A percentile compares a stretch with the other conserved stretches of the same genome.
These are phyloP conservation scores for Drosophila cardini DNA, from an alignment of 1,140 invertebrate genomes.

Conservation along the genomic window DNA sequence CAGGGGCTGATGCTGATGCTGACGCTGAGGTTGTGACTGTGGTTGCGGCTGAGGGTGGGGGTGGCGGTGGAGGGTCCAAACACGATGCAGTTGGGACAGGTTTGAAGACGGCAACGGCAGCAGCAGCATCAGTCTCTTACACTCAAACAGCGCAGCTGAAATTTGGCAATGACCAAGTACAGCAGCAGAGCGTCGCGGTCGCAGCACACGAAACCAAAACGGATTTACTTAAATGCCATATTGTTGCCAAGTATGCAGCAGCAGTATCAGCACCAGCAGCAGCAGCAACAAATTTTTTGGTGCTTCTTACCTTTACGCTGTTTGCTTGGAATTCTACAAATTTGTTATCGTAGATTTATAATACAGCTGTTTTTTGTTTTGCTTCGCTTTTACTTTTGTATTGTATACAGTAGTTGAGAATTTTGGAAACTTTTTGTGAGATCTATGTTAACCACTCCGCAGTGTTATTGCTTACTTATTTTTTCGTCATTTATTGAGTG, in stretches of 20 bases:
- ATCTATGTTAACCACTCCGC: conserved; percentile 22
- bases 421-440: conserved; percentile 20
- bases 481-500: conserved; percentile 44
- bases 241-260: conserved; percentile 63
- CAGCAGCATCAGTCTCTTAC: conserved; percentile 21
- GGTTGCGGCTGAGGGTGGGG: conserved; percentile 30
- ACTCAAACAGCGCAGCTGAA: conserved; percentile 44
- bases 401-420: conserved; percentile 3
- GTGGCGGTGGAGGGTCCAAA: conserved; percentile 46
- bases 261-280: conserved; percentile 24
- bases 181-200: conserved; percentile 39
- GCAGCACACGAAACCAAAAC: conserved; percentile 50
- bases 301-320: conserved; percentile 36
- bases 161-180: conserved; percentile 77
- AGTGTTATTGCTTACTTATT: conserved; percentile 16
- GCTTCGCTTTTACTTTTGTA: background rate
- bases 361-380: conserved; percentile 39
- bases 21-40: conserved; percentile 4
- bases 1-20: conserved; percentile 1
- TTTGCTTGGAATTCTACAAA: conserved; percentile 33
- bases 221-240: conserved; percentile 63
- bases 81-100: conserved; percentile 80
- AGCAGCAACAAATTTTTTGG: conserved; percentile 13
- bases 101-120: conserved; percentile 54
- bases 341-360: conserved; percentile 19